A percentile compares a stretch with the other conserved stretches of the same genome.
phyloP scores from a whole-genome alignment of 2,797 vertebrate genomes.

The Schizothorax lantsangensis region DNA sequence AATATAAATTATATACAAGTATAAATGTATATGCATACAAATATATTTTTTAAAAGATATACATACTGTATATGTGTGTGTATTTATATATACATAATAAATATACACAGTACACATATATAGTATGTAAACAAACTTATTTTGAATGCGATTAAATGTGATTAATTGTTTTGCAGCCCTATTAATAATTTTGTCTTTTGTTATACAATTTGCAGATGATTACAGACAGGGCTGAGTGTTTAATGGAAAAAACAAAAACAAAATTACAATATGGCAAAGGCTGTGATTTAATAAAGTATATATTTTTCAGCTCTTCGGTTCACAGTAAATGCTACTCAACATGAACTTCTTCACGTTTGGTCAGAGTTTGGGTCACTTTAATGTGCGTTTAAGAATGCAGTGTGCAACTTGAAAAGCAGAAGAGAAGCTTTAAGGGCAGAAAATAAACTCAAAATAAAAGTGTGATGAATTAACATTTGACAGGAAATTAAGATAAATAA shows the following conservation, averaged over 20 bases:
- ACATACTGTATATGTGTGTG: no score
- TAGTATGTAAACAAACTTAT: no score
- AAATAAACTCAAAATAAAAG: not conserved
- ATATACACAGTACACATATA: no score
- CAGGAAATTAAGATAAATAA: not conserved
- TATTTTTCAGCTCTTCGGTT: not conserved
- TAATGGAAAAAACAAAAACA: not conserved
- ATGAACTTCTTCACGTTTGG: not conserved
- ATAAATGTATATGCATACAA: no score
- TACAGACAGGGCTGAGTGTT: not conserved
- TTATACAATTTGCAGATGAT: not conserved
- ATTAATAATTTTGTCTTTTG: not conserved
- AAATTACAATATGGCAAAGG: no score
- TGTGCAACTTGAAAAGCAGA: not conserved
- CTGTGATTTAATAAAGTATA: not conserved
- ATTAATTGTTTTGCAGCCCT: not conserved
- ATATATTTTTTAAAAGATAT: no score
- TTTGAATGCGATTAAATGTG: no score
- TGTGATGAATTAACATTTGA: not conserved
- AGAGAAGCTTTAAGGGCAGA: not conserved
- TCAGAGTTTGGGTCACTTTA: not conserved
- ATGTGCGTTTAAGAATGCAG: not conserved
- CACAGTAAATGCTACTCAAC: not conserved
- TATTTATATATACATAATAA: no score
- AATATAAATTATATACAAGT: no score